These are phyloP conservation scores for Ormyrus nitidulus DNA, from an alignment of 2,888 invertebrate genomes.

Conservation along the genomic window DNA sequence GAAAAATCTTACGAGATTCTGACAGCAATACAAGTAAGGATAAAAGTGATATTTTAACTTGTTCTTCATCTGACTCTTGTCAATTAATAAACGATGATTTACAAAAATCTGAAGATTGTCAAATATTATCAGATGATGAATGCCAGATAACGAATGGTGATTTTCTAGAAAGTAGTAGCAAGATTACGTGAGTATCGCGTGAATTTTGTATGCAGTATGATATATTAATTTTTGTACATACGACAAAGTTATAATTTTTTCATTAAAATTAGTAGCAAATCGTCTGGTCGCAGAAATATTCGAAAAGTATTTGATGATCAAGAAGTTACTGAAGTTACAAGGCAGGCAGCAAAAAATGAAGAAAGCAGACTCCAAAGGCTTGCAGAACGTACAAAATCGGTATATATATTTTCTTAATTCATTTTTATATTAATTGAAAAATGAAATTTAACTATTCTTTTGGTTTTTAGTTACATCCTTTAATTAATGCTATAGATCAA, in stretches of 20 bases:
- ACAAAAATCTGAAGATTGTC: neutral
- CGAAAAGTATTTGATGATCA: slow-evolving; percentile 48
- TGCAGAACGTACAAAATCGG: slow-evolving; percentile 22
- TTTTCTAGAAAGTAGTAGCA: neutral
- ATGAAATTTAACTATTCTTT: slow-evolving; percentile 3
- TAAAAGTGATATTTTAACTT: neutral
- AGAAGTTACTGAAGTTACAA: slow-evolving; percentile 41
- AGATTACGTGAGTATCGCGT: neutral
- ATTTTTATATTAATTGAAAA: slow-evolving; percentile 5
- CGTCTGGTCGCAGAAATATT: slow-evolving; percentile 41
- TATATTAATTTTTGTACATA: neutral
- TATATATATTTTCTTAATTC: neutral
- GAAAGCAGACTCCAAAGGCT: slow-evolving; percentile 38
- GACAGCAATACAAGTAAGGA: neutral
- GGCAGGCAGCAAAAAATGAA: slow-evolving; percentile 39
- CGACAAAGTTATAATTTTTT: neutral
- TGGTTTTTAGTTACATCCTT: slow-evolving; percentile 15
- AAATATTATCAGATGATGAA: neutral
- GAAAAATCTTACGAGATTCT: neutral
- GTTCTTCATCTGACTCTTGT: slow-evolving; percentile 11
- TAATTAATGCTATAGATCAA: neutral
- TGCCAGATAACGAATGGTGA: neutral
- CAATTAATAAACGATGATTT: neutral
- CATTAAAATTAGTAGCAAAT: neutral
- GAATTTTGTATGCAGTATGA: neutral